Conservation (phyloP, 2,113 vertebrate species). For the Vombatus ursinus region DNA sequence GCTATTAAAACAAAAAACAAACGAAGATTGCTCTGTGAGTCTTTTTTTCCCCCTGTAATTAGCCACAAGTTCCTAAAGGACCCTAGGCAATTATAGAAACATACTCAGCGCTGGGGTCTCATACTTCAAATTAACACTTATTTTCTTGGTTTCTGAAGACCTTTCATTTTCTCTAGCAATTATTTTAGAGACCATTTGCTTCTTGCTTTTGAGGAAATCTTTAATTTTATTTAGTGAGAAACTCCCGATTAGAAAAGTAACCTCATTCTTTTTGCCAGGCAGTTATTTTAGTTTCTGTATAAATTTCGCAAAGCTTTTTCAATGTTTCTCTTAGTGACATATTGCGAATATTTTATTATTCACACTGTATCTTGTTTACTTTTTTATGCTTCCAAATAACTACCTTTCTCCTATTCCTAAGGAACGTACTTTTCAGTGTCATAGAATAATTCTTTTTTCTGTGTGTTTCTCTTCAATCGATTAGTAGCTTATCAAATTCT, state of each 20-base stretch:
- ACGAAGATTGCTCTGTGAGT: constrained; percentile 63
- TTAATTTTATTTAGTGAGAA: constrained; percentile 41
- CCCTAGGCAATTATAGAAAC: constrained; percentile 76
- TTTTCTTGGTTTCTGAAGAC: constrained; percentile 67
- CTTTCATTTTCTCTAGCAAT: constrained; percentile 56
- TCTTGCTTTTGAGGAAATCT: constrained; percentile 44
- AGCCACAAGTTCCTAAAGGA: constrained; percentile 72
- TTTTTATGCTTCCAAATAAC: constrained; percentile 31
- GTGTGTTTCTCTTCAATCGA: background rate
- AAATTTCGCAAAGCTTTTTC: background rate
- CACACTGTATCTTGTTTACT: constrained; percentile 5
- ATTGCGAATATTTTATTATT: constrained; percentile 18
- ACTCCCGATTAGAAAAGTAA: constrained; percentile 5
- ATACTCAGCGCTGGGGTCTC: constrained; percentile 66
- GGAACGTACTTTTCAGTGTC: background rate
- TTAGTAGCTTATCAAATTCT: background rate
- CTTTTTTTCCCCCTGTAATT: constrained; percentile 65
- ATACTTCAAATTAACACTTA: constrained; percentile 63
- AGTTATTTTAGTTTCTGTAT: background rate
- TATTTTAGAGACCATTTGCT: constrained; percentile 7
- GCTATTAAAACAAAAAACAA: constrained; percentile 75
- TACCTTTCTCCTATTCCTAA: constrained; percentile 9
- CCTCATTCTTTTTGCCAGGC: background rate
- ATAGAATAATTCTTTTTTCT: background rate
- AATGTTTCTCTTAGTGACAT: constrained; percentile 53